A percentile compares a stretch with the other conserved stretches of the same genome.
phyloP scores from a whole-genome alignment of 2,888 invertebrate species.

The Cosmorhoe ocellata region DNA sequence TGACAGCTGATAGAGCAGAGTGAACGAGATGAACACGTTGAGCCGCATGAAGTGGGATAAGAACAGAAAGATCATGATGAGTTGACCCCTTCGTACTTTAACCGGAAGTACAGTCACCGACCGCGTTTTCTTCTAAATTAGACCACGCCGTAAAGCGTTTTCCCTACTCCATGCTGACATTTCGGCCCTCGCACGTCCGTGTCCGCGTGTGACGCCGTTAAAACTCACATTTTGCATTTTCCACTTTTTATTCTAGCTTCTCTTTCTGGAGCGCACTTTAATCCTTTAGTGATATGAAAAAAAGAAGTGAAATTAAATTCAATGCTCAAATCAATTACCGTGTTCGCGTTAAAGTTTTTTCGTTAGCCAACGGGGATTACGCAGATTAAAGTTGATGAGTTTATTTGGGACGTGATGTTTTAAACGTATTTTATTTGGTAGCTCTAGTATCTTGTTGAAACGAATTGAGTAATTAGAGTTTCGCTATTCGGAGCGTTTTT shows the following conservation, averaged over 20 bases:
- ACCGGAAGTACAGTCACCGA: no score
- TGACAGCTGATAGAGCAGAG: no score
- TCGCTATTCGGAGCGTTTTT: neutral
- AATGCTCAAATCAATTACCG: conserved; percentile 31
- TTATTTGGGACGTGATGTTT: conserved; percentile 27
- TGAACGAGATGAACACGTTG: no score
- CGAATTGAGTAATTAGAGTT: conserved; percentile 10
- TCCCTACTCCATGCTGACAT: conserved; percentile 64
- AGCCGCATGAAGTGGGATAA: no score
- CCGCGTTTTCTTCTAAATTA: conserved; percentile 38
- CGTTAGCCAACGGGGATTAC: conserved; percentile 19
- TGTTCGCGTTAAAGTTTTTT: conserved; percentile 19
- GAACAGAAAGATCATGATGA: no score
- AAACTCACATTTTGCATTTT: conserved; percentile 48
- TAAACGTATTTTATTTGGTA: conserved; percentile 14
- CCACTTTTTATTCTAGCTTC: conserved; percentile 36
- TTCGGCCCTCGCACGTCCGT: conserved; percentile 60
- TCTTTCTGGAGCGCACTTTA: no score
- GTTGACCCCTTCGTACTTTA: no score
- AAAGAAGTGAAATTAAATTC: conserved; percentile 42
- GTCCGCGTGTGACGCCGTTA: conserved; percentile 59
- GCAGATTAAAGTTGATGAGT: conserved; percentile 29
- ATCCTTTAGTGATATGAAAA: no score
- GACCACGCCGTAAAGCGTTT: conserved; percentile 49
- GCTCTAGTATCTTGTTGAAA: conserved; percentile 9